Evolutionary conservation across 1,140 invertebrate species (phyloP), one percentile per base, ranked within the genome.

Genomic region (Dinoponera quadriceps): DNA sequence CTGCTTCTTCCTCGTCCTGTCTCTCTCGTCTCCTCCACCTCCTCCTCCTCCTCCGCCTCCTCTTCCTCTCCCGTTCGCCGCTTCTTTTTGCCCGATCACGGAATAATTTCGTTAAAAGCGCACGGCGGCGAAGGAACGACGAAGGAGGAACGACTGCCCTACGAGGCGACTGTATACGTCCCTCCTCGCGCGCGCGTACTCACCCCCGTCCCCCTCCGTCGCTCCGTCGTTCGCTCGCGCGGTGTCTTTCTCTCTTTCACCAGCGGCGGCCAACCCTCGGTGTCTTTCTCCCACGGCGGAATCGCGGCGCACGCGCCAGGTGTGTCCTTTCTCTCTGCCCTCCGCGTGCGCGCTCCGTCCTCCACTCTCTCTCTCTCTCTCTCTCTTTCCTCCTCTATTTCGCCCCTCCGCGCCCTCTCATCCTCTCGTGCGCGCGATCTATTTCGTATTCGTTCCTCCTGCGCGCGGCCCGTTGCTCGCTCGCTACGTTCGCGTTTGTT

Each of bases 131-230:
- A 89, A 88, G 88, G 88, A 88, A 87, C 89, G 88, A 89, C 88
- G 89, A 90, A 90, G 87, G 90, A 90, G 86, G 83, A 87, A 87
- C 87, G 85, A 90, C 90, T 91, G 88, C 89, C 86, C 88, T 90
- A 89, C 80, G 88, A 91, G 80, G 82, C 80, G 82, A 87, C 78
- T 80, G 89, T 85, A 84, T 91, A 90, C 89, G 87, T 82, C 72
- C 86, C 83, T 85, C 82, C 81, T 87, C 82, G 63, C 57, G 44
- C 82, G 63, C 57, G 44, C 60, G 60, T 87, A 77, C 74, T 66
- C 75, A 16, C 68, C 25, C 73, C 55, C 81, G 16, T 60, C 48
- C 63, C 59, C 63, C 38, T 33, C 33, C 27, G 9, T 44, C 38
- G 11, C 44, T 60, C 49, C n/a, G n/a, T n/a, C n/a, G n/a, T n/a